Conservation (phyloP, 1,140 invertebrate genomes). For the Schlechtendalia chinensis region DNA sequence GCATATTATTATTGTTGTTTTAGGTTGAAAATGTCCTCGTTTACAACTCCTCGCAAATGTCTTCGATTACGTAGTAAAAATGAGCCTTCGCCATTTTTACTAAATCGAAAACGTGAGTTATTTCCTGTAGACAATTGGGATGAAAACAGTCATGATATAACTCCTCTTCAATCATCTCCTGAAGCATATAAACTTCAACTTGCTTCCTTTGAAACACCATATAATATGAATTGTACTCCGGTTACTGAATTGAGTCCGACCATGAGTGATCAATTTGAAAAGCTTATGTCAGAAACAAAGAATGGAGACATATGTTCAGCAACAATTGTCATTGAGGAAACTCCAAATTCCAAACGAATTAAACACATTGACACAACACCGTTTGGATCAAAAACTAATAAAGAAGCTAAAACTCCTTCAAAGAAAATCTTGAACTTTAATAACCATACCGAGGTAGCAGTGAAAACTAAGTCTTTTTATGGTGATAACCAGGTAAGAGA, state of each 20-base stretch:
- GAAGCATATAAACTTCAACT: constrained; percentile 7
- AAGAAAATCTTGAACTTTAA: not conserved
- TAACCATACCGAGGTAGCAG: not conserved
- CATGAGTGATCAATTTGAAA: constrained; percentile 46
- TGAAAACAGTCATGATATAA: constrained; percentile 45
- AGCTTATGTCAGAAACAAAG: constrained; percentile 33
- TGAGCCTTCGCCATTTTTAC: constrained; percentile 35
- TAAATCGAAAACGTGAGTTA: constrained; percentile 24
- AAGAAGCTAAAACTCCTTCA: constrained; percentile 31
- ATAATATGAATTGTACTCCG: constrained; percentile 18
- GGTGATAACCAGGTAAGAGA: constrained; percentile 26
- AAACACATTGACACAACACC: constrained; percentile 39
- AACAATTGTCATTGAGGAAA: constrained; percentile 43
- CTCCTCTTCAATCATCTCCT: constrained; percentile 30
- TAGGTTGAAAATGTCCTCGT: constrained; percentile 21
- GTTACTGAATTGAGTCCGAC: constrained; percentile 39
- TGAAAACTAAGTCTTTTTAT: constrained; percentile 26
- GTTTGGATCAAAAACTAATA: constrained; percentile 34
- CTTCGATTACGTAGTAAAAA: constrained; percentile 29
- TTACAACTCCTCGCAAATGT: constrained; percentile 40
- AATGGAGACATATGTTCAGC: constrained; percentile 3
- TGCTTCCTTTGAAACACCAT: not conserved
- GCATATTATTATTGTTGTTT: constrained; percentile 11
- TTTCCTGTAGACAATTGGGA: constrained; percentile 43
- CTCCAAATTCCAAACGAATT: constrained; percentile 23